Conservation (phyloP, 1,140 invertebrate species). For the Drosophila hydei region DNA sequence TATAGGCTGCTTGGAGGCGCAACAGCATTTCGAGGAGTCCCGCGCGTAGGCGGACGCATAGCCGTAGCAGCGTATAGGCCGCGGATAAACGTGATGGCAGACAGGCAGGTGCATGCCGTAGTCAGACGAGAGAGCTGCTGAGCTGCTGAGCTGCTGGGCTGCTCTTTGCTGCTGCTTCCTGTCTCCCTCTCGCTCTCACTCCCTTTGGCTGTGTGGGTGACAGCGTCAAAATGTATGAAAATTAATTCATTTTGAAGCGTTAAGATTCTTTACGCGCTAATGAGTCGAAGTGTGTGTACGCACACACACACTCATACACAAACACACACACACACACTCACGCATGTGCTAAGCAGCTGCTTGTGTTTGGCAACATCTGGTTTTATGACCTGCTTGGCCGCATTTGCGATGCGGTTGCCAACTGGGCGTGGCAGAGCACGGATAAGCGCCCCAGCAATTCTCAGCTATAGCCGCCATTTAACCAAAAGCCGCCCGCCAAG, state of each 20-base stretch:
- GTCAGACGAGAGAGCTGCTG: slow-evolving; percentile 47
- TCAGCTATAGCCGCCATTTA: background rate
- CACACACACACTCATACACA: background rate
- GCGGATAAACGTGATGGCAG: background rate
- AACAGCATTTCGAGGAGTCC: too few relatives aligned
- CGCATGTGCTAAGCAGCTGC: slow-evolving; percentile 31
- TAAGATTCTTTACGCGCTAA: slow-evolving; percentile 80
- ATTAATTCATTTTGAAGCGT: slow-evolving; percentile 82
- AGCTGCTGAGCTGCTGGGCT: slow-evolving; percentile 8
- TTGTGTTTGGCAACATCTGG: slow-evolving; percentile 56
- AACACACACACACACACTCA: slow-evolving; percentile 9
- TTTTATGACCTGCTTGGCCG: slow-evolving; percentile 49
- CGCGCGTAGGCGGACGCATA: background rate
- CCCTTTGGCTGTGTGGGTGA: slow-evolving; percentile 36
- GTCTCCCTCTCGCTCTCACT: background rate
- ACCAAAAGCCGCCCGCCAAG: slow-evolving; percentile 1
- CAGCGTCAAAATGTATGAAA: slow-evolving; percentile 76
- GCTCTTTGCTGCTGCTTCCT: slow-evolving; percentile 31
- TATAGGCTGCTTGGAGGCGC: slow-evolving; percentile 33
- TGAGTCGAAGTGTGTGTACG: slow-evolving; percentile 68
- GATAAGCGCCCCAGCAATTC: slow-evolving; percentile 8
- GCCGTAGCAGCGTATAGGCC: background rate
- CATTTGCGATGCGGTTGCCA: slow-evolving; percentile 54
- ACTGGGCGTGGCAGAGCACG: slow-evolving; percentile 16
- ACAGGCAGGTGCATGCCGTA: slow-evolving; percentile 68